phyloP scores from a whole-genome alignment of 1,140 invertebrate genomes.

The Epicauta chinensis region DNA sequence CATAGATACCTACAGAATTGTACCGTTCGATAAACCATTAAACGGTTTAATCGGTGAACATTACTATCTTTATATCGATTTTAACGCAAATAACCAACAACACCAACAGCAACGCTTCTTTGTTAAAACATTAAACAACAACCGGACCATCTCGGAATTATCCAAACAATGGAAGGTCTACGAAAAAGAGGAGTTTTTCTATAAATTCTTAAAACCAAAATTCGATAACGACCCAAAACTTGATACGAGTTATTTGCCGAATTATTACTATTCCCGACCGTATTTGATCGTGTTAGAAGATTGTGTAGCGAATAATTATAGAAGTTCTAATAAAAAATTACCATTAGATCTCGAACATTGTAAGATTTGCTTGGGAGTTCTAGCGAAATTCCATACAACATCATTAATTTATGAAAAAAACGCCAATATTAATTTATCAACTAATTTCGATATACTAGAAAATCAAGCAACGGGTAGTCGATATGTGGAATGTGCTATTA shows the following conservation, averaged over 20 bases:
- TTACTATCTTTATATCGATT: constrained; percentile 19
- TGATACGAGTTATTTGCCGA: constrained; percentile 12
- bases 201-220: constrained; percentile 8
- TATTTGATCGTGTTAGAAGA: constrained; percentile 23
- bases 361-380: constrained; percentile 25
- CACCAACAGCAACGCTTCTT: constrained; percentile 13
- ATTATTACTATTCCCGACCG: constrained; percentile 19
- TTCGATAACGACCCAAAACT: constrained; percentile 10
- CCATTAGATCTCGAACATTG: constrained; percentile 23
- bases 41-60: constrained; percentile 22
- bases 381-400: constrained; percentile 39
- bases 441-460: constrained; percentile 12
- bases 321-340: constrained; percentile 6
- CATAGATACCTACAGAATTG: constrained; percentile 10
- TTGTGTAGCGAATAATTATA: constrained; percentile 9
- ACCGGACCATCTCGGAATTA: constrained; percentile 10
- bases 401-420: constrained; percentile 32
- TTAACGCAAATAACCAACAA: constrained; percentile 1
- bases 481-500: constrained; percentile 11
- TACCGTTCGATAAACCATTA: constrained; percentile 4
- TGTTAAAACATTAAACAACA: constrained; percentile 20
- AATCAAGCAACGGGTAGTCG: background rate
- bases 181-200: constrained; percentile 26
- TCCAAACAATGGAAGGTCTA: constrained; percentile 14
- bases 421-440: constrained; percentile 6